These are phyloP conservation scores for Hyposoter didymator DNA, from an alignment of 2,888 invertebrate species.

Conservation along the genomic window DNA sequence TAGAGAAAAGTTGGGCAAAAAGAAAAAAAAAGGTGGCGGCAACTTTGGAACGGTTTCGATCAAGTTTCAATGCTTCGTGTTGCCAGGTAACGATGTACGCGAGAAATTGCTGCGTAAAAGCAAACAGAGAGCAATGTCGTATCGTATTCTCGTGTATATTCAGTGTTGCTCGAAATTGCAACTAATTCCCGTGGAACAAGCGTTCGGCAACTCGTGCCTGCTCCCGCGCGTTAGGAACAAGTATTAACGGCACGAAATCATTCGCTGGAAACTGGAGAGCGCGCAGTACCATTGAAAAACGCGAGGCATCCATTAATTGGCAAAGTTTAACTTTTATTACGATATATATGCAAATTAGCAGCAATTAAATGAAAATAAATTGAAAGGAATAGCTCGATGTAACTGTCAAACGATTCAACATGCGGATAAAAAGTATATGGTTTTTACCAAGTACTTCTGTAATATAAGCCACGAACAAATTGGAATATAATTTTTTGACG, in stretches of 20 bases:
- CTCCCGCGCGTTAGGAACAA: not conserved
- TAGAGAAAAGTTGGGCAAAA: not conserved
- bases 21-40: not conserved
- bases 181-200: not conserved
- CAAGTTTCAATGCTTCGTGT: not conserved
- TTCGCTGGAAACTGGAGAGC: not conserved
- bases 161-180: not conserved
- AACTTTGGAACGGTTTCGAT: not conserved
- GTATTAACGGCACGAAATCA: not conserved
- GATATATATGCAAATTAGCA: not conserved
- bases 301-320: not conserved
- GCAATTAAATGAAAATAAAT: not conserved
- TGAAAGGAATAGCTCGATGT: not conserved
- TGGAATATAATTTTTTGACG: no score
- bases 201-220: not conserved
- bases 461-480: no score
- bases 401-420: not conserved
- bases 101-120: not conserved
- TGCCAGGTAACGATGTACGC: not conserved
- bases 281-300: not conserved
- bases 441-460: no score
- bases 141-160: not conserved
- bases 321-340: not conserved
- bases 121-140: conserved; percentile 7
- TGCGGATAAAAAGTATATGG: not conserved